Conservation (phyloP, 1,140 invertebrate genomes). For the Apis mellifera region Amel_HAv3.1 CM009937.2:11679501-11680000, state of each 20-base stretch:
- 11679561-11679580: slow-evolving; percentile 56
- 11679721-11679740: slow-evolving; percentile 25
- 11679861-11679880: not conserved
- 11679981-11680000: too few species aligned
- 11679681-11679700: not conserved
- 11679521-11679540: slow-evolving; percentile 6
- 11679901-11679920: too few species aligned
- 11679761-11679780: not conserved
- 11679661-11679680: slow-evolving; percentile 17
- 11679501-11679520: not conserved
- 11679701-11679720: slow-evolving; percentile 14
- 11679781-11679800: too few species aligned
- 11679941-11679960: too few species aligned
- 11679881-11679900: too few species aligned
- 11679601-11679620: not conserved
- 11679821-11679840: not conserved
- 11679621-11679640: slow-evolving; percentile 36
- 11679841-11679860: not conserved
- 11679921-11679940: too few species aligned
- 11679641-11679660: slow-evolving; percentile 47
- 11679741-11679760: slow-evolving; percentile 11
- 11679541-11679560: slow-evolving; percentile 51
- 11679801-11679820: not conserved
- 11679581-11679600: slow-evolving; percentile 19
- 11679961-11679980: too few species aligned